Conservation (phyloP, 2,888 invertebrate genomes). For the Brassicogethes aeneus region DNA sequence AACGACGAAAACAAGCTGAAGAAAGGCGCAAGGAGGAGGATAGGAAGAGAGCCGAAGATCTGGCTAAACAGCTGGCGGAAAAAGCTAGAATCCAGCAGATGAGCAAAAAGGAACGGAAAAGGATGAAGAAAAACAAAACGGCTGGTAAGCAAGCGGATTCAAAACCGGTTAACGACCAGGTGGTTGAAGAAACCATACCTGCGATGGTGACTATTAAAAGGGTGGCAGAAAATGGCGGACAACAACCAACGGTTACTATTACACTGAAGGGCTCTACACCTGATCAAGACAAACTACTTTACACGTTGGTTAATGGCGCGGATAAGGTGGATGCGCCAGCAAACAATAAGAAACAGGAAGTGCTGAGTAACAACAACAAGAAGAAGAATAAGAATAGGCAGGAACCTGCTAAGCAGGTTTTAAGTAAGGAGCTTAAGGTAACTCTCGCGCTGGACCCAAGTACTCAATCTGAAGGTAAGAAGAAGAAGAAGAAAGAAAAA, state of each 20-base stretch:
- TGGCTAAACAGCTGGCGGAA: slow-evolving; percentile 28
- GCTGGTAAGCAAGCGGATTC: slow-evolving; percentile 10
- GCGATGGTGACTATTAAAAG: slow-evolving; percentile 64
- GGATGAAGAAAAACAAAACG: slow-evolving; percentile 30
- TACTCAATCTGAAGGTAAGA: slow-evolving; percentile 10
- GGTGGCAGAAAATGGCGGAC: slow-evolving; percentile 54
- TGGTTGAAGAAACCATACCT: slow-evolving; percentile 39
- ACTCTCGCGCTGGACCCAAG: slow-evolving; percentile 28
- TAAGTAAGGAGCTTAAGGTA: slow-evolving; percentile 31
- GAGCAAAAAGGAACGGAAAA: slow-evolving; percentile 36
- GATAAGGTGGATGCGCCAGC: slow-evolving; percentile 22
- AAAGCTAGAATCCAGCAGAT: slow-evolving; percentile 16
- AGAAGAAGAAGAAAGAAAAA: slow-evolving; percentile 11
- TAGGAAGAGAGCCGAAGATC: slow-evolving; percentile 30
- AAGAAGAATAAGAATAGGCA: slow-evolving; percentile 21
- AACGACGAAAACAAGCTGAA: slow-evolving; percentile 18
- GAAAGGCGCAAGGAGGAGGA: slow-evolving; percentile 12
- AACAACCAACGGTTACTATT: slow-evolving; percentile 67
- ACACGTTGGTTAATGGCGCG: slow-evolving; percentile 58
- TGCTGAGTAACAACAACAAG: slow-evolving; percentile 6
- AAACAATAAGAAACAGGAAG: slow-evolving; percentile 11
- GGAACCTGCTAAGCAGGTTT: slow-evolving; percentile 13
- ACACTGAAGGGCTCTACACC: slow-evolving; percentile 66
- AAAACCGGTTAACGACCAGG: slow-evolving; percentile 5
- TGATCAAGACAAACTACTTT: slow-evolving; percentile 63